These are phyloP conservation scores for Hylaeus volcanicus DNA, from an alignment of 1,140 invertebrate genomes.

Conservation along the genomic window DNA sequence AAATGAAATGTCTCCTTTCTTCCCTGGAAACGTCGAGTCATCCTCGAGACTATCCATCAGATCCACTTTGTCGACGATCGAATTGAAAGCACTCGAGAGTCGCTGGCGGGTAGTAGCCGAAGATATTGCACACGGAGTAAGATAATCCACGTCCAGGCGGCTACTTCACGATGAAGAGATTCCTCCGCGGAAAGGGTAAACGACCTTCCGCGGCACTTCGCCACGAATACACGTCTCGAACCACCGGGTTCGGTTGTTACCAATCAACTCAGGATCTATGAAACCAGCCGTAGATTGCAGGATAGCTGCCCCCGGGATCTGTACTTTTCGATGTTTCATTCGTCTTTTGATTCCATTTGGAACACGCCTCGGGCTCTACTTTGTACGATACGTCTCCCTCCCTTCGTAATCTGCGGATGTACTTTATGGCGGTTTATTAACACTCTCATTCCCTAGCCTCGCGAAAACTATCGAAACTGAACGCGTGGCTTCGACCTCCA, in stretches of 20 bases:
- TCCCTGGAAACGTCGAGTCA: slow-evolving; percentile 35
- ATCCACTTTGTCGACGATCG: slow-evolving; percentile 47
- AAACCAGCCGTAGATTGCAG: slow-evolving; percentile 53
- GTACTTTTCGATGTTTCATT: slow-evolving; percentile 50
- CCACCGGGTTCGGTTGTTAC: slow-evolving; percentile 48
- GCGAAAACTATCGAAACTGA: no score
- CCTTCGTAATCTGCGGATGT: not conserved
- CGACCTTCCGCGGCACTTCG: slow-evolving; percentile 48
- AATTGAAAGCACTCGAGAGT: slow-evolving; percentile 38
- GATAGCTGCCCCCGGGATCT: slow-evolving; percentile 41
- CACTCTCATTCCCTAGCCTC: not conserved
- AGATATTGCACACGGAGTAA: slow-evolving; percentile 48
- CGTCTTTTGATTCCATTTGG: slow-evolving; percentile 49
- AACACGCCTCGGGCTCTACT: not conserved
- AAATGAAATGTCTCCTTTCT: slow-evolving; percentile 8
- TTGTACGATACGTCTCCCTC: not conserved
- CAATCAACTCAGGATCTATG: slow-evolving; percentile 52
- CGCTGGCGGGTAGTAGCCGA: slow-evolving; percentile 30
- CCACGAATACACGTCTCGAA: slow-evolving; percentile 36
- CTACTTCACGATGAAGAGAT: slow-evolving; percentile 52
- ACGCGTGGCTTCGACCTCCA: no score
- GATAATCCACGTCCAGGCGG: slow-evolving; percentile 50
- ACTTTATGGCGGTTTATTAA: not conserved
- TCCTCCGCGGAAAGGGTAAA: slow-evolving; percentile 54
- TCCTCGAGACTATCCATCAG: slow-evolving; percentile 50